Base-by-base conservation (phyloP, 1,140 invertebrate genomes). In the Galleria mellonella region DNA sequence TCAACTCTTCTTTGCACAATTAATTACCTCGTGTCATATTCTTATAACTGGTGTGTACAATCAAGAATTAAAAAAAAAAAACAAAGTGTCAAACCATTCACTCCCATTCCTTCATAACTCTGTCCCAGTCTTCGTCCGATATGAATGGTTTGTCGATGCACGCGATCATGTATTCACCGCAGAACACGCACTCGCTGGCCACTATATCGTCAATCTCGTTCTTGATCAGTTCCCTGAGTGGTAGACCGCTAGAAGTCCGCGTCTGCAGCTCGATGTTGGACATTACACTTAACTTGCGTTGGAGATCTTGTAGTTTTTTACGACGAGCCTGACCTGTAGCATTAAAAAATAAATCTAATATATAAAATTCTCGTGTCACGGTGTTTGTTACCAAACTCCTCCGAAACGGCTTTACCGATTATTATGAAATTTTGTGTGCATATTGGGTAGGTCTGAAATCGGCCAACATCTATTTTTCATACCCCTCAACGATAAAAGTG, bases 111-210 rank as follows among this genome's bases (percentile, higher is more conserved):
- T 93, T 92, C 83, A 92, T 91, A 6, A 95, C 90, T 49, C 88
- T 85, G 51, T 96, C 94, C 86, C 94, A 96, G 50, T 96, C 94
- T 33, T 92, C 89, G 57, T 94, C 92, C 31, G 91, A 87, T 27
- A 96, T 94, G 64, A 97, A 96, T 6, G 94, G 94, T 51, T 92
- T 92, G 68, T 96, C 94, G 44, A 97, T 94, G 27, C 92, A 93
- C 72, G 91, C 91, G 52, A 99, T 97, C 91, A 98, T 96, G 59
- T 94, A 89, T 63, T 96, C 94, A 6, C 97, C 97, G 86, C 97
- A 99, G 74, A 94, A 97, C 0, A 97, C 85, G 81, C 97, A 99
- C 78, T 99, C 97, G 4, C 91, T 91, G 1, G 96, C 96, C 6
- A 98, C 87, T 0, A 98, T 90, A 53, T 96, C 92, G 82, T 98